Evolutionary conservation across 30 jellyfish, hydroid and myxozoan species (phyloP), one percentile per base, ranked within the genome.

Genomic region (Mastigias papua): DNA sequence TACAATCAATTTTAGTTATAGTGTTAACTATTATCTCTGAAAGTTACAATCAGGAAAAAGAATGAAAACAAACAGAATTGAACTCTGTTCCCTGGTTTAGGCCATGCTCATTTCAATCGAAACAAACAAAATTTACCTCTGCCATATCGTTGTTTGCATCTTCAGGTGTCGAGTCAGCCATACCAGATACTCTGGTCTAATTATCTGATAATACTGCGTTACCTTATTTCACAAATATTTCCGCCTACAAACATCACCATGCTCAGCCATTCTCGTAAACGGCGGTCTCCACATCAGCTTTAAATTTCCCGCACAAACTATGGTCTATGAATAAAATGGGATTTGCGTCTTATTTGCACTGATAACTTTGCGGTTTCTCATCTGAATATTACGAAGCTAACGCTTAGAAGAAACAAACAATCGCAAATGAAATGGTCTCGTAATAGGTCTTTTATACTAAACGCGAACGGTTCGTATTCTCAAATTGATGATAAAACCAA

Each of bases 281-380:
- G 5, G 16, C 17, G 5, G 5, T 51, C 67, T 10, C n/a, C 2
- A 51, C 67, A 21, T 9, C 67, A 51, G 67, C 67, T 51, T 51
- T 23, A 51, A 51, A 51, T 51, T 51, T 51, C 67, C 67, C 67
- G 67, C 67, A 51, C 67, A 51, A 51, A 51, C 67, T 51, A 16
- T 1, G 25, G 60, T 6, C 25, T 51, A 13, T 1, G 67, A 51
- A 51, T 10, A 9, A 10, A 51, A 51, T 51, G 27, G 25, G 17
- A 4, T 51, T 51, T 17, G 17, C 17, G 7, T 13, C 2, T 21
- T 51, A 2, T 21, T 51, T 21, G 67, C 25, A 23, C 67, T 51
- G 25, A 51, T 5, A 21, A 51, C 25, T 16, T 5, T 51, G 67
- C 2, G 67, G 27, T 17, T 51, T 51, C 25, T 5, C 67, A 51